phyloP scores from a whole-genome alignment of 2,113 vertebrate species.

The Morphnarchus princeps region DNA sequence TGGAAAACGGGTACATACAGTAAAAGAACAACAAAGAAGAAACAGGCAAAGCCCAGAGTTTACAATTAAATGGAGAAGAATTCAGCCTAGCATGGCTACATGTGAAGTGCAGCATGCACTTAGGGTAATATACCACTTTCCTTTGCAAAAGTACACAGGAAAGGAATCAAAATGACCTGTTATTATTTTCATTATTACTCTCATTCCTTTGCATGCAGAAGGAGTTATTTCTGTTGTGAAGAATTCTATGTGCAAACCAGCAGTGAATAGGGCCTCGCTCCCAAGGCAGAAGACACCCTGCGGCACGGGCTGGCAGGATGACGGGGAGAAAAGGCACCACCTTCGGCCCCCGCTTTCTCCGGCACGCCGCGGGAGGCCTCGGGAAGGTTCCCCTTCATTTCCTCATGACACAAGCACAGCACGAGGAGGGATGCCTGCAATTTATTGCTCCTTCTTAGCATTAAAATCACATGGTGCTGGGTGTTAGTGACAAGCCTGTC shows the following conservation, averaged over 20 bases:
- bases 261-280: background rate
- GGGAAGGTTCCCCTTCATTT: background rate
- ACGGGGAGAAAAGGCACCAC: background rate
- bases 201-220: background rate
- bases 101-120: background rate
- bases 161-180: background rate
- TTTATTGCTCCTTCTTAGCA: background rate
- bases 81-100: background rate
- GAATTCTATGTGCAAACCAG: background rate
- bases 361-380: fast-evolving
- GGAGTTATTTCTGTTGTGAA: background rate
- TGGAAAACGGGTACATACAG: background rate
- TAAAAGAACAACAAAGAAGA: background rate
- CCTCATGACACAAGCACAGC: background rate
- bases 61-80: background rate
- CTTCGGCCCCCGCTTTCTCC: background rate
- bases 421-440: background rate
- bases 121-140: background rate
- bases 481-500: background rate
- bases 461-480: conserved; percentile 17
- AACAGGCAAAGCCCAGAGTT: background rate
- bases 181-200: background rate
- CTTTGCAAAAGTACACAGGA: fast-evolving
- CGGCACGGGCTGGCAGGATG: background rate
- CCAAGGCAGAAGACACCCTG: background rate